Evolutionary conservation across 2,113 vertebrate genomes (phyloP).

Genomic region (Neoarius graeffei): DNA sequence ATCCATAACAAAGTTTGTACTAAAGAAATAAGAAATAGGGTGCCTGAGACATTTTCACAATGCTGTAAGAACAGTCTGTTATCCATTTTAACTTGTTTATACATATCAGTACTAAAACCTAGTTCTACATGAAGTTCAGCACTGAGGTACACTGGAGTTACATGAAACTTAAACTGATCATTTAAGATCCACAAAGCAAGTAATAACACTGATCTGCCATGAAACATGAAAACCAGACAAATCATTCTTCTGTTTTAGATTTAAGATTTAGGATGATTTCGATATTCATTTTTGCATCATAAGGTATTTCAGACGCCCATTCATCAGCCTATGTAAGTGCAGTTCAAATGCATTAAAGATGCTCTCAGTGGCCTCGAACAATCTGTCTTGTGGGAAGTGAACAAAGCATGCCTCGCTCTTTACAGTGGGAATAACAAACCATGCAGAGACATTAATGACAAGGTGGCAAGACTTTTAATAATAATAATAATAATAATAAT

Average conservation of each 20-base stretch:
- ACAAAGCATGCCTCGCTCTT: not conserved
- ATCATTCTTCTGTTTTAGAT: not conserved
- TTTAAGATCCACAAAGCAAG: not conserved
- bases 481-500: not conserved
- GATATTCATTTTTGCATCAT: not conserved
- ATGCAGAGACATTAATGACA: not conserved
- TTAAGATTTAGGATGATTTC: not conserved
- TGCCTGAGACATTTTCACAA: too few species aligned
- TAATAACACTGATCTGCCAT: not conserved
- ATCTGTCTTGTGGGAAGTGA: not conserved
- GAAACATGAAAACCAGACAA: not conserved
- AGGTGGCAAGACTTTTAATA: not conserved
- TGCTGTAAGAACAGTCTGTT: too few species aligned
- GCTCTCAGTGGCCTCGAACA: not conserved
- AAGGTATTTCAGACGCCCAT: not conserved
- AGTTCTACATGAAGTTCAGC: not conserved
- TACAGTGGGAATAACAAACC: not conserved
- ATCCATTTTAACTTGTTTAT: too few species aligned
- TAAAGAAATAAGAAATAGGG: too few species aligned
- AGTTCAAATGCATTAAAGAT: not conserved
- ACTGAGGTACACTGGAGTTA: not conserved
- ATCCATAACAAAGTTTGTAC: too few species aligned
- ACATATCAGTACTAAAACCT: not conserved
- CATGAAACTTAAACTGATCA: not conserved
- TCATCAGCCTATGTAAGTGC: not conserved